Evolutionary conservation across 2,797 vertebrate species (phyloP).

Genomic region (Neosilurus mollespiculum): DNA sequence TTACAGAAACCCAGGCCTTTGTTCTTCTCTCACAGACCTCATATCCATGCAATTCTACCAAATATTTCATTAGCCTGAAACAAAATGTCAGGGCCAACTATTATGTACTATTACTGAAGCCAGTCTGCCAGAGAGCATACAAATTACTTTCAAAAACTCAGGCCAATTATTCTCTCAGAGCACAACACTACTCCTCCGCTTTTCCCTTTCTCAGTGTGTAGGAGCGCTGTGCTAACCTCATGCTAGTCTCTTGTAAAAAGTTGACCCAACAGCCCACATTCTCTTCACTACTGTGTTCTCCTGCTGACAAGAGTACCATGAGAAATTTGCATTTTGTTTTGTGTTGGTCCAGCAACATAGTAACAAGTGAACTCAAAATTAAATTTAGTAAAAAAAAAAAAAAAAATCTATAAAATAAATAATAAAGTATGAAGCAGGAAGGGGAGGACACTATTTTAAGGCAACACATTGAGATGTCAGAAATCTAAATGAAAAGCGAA

Average conservation of each 20-base stretch:
- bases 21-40: not conserved
- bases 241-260: conserved; percentile 21
- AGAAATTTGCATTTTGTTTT: conserved; percentile 34
- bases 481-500: not conserved
- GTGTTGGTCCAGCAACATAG: not conserved
- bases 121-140: not conserved
- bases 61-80: conserved; percentile 18
- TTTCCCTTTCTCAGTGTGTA: not conserved
- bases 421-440: not conserved
- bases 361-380: not conserved
- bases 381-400: conserved; percentile 17
- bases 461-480: not conserved
- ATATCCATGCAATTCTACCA: not conserved
- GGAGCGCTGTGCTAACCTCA: conserved; percentile 13
- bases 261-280: conserved; percentile 30
- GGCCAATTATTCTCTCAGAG: conserved; percentile 2
- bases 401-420: not conserved
- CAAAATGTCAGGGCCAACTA: conserved; percentile 12
- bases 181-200: not conserved
- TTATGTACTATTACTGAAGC: conserved; percentile 10
- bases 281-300: not conserved
- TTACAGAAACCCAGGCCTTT: not conserved
- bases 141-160: conserved; percentile 6
- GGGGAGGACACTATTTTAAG: not conserved
- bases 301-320: conserved; percentile 5